Conservation (phyloP, 1,140 invertebrate species). For the Melitaea cinxia region DNA sequence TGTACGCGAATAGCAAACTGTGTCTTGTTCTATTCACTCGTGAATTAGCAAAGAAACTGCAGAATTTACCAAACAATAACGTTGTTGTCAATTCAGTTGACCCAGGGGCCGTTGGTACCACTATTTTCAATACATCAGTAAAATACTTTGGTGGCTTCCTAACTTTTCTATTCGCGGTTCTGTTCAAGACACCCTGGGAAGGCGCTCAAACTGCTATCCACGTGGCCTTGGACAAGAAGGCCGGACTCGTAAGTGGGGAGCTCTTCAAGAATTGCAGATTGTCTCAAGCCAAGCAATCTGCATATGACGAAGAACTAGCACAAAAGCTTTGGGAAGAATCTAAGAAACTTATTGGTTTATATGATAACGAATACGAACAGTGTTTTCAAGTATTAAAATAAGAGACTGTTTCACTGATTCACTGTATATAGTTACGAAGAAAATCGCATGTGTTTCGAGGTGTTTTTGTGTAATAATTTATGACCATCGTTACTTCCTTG, state of each 20-base stretch:
- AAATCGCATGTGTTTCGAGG: background rate
- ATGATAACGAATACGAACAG: constrained; percentile 43
- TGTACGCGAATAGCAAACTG: constrained; percentile 87
- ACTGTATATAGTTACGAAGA: background rate
- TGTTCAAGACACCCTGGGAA: constrained; percentile 62
- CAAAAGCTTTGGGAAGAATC: constrained; percentile 51
- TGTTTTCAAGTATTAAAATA: constrained; percentile 13
- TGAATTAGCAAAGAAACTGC: constrained; percentile 83
- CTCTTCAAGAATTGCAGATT: constrained; percentile 60
- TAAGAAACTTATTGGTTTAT: constrained; percentile 45
- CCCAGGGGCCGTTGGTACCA: constrained; percentile 84
- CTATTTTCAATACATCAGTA: constrained; percentile 56
- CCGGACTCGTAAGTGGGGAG: constrained; percentile 61
- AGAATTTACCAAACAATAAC: constrained; percentile 71
- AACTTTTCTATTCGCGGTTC: constrained; percentile 42
- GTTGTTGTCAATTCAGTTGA: constrained; percentile 83
- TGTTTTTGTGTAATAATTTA: too few relatives aligned
- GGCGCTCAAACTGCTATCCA: constrained; percentile 65
- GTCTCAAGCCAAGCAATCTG: constrained; percentile 30
- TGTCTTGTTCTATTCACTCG: constrained; percentile 86
- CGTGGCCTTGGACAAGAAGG: constrained; percentile 48
- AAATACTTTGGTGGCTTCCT: constrained; percentile 40
- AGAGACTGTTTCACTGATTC: too few relatives aligned
- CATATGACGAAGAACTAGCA: constrained; percentile 41
- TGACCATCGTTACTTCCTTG: background rate